These are phyloP conservation scores for Typhlichthys subterraneus DNA, from an alignment of 2,797 vertebrate genomes.

Conservation along the genomic window DNA sequence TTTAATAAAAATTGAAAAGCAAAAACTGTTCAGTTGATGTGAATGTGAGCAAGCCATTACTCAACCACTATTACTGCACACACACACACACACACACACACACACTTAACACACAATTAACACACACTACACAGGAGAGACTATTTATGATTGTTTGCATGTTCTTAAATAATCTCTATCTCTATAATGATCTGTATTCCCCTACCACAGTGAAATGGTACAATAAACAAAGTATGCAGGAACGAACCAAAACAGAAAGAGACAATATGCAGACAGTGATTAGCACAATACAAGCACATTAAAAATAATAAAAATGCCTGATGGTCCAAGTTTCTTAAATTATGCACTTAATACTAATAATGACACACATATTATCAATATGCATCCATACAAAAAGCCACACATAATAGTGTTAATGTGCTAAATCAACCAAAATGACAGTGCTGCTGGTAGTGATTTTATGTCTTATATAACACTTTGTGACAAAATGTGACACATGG, in stretches of 20 bases:
- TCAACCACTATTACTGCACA: slow-evolving; percentile 19
- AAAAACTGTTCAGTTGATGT: slow-evolving; percentile 31
- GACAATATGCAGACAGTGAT: background rate
- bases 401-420: slow-evolving; percentile 4
- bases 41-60: slow-evolving; percentile 37
- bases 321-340: slow-evolving; percentile 22
- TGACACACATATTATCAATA: slow-evolving; percentile 12
- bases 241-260: background rate
- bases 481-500: no score
- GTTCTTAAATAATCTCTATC: background rate
- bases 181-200: background rate
- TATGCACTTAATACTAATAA: slow-evolving; percentile 52
- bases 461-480: background rate
- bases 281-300: background rate
- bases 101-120: slow-evolving; percentile 4
- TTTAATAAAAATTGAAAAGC: slow-evolving; percentile 46
- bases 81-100: background rate
- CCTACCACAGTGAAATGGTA: slow-evolving; percentile 8
- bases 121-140: background rate
- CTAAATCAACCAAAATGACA: background rate
- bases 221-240: slow-evolving; percentile 7
- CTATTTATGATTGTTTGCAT: background rate
- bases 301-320: slow-evolving; percentile 10
- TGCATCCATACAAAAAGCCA: slow-evolving; percentile 3
- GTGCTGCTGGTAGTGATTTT: background rate